Evolutionary conservation across 2,113 vertebrate genomes (phyloP).

Genomic region (Misgurnus anguillicaudatus): DNA sequence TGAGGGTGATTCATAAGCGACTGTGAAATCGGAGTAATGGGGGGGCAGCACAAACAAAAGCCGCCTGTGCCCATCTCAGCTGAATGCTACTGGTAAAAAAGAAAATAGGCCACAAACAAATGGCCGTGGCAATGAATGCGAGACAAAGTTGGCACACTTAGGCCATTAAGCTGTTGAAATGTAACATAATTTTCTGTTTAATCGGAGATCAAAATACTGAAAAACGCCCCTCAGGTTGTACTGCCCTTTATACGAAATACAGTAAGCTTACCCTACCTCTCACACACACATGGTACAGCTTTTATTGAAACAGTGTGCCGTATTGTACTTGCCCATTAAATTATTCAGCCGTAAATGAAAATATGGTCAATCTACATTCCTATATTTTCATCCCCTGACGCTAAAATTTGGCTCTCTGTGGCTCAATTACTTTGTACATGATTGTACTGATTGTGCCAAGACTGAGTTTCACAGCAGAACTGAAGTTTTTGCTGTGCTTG

Average conservation of each 20-base stretch:
- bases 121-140: conserved; percentile 23
- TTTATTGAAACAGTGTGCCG: background rate
- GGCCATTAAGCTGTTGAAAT: conserved; percentile 32
- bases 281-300: background rate
- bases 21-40: conserved; percentile 51
- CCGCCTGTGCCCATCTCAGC: conserved; percentile 34
- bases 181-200: conserved; percentile 46
- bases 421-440: background rate
- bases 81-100: conserved; percentile 20
- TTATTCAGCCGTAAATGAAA: conserved; percentile 38
- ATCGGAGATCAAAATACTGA: conserved; percentile 37
- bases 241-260: conserved; percentile 10
- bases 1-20: conserved; percentile 49
- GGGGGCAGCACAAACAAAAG: conserved; percentile 45
- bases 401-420: background rate
- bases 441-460: background rate
- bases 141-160: conserved; percentile 38
- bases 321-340: background rate
- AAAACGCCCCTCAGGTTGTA: conserved; percentile 23
- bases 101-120: conserved; percentile 45
- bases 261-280: background rate
- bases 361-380: conserved; percentile 5
- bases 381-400: background rate
- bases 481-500: background rate
- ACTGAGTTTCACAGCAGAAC: background rate